A percentile compares a stretch with the other conserved stretches of the same genome.
Conservation (phyloP, 1,140 invertebrate genomes). For the Euwallacea fornicatus region DNA sequence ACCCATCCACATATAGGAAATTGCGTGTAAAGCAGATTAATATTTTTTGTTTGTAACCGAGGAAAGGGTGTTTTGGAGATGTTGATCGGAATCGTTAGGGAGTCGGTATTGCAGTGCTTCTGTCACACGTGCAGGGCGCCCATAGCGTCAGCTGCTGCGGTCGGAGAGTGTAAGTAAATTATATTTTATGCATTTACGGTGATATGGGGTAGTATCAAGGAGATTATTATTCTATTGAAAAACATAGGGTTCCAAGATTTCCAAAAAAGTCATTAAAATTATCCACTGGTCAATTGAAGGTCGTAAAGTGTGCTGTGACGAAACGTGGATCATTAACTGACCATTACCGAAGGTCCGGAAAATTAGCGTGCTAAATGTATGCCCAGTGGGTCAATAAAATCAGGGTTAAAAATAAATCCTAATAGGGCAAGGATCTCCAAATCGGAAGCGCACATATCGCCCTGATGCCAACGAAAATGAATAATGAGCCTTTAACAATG, state of each 20-base stretch:
- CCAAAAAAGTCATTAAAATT: too few relatives aligned
- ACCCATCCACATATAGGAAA: not conserved
- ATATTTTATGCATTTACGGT: not conserved
- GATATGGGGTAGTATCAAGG: too few relatives aligned
- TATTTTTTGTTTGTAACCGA: not conserved
- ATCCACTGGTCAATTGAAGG: too few relatives aligned
- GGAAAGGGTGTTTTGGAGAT: constrained; percentile 54
- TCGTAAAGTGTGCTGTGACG: too few relatives aligned
- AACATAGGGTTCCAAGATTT: too few relatives aligned
- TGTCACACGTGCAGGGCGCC: constrained; percentile 85
- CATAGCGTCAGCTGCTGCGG: constrained; percentile 70
- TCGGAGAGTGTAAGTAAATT: constrained; percentile 19
- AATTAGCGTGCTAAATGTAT: too few relatives aligned
- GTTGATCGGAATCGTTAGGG: constrained; percentile 81
- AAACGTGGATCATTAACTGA: too few relatives aligned
- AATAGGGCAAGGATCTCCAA: not conserved
- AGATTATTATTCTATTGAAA: not conserved
- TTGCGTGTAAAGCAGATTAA: not conserved
- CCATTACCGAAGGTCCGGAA: too few relatives aligned
- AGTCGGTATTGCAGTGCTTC: constrained; percentile 87
- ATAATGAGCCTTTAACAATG: not conserved
- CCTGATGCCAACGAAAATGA: constrained; percentile 1
- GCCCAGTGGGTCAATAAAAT: constrained; percentile 10
- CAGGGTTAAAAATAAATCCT: not conserved
- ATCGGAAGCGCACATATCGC: not conserved